Percentiles rank a stretch among this genome's conserved stretches.
These are phyloP conservation scores for Andrena praecox DNA, from an alignment of 2,888 invertebrate species.

Conservation along the genomic window DNA sequence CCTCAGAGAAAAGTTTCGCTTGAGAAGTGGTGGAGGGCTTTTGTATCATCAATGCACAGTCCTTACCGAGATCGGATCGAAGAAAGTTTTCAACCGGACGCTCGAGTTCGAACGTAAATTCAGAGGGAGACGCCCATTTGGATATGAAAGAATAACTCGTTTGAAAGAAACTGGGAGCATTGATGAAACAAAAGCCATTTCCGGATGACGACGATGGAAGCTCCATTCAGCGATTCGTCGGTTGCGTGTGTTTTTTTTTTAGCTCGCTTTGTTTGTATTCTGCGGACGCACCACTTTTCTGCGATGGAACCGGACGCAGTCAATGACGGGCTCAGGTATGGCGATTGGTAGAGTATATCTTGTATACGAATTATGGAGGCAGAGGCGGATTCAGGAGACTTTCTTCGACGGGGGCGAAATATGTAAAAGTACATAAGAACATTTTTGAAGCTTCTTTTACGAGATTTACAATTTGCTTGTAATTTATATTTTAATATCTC, in stretches of 20 bases:
- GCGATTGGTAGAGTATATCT: background rate
- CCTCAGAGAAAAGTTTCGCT: slow-evolving; percentile 6
- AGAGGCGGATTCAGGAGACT: no score
- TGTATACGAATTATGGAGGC: no score
- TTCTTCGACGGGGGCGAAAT: no score
- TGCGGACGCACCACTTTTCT: background rate
- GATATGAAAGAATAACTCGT: slow-evolving; percentile 57
- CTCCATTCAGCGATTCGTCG: slow-evolving; percentile 2
- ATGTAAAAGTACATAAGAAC: no score
- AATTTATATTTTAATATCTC: no score
- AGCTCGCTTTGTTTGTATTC: background rate
- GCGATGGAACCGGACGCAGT: background rate
- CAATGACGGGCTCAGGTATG: background rate
- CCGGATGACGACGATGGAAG: slow-evolving; percentile 11
- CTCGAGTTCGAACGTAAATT: slow-evolving; percentile 61
- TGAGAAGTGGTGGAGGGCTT: background rate
- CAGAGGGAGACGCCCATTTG: slow-evolving; percentile 58
- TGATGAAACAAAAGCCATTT: slow-evolving; percentile 54
- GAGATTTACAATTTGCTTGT: no score
- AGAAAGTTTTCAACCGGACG: slow-evolving; percentile 36
- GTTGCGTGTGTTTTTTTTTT: background rate
- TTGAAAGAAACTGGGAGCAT: slow-evolving; percentile 40
- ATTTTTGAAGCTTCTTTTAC: no score
- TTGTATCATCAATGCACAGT: slow-evolving; percentile 43
- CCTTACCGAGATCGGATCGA: slow-evolving; percentile 55